These are phyloP conservation scores for Xenus cinereus DNA, from an alignment of 2,113 vertebrate species.

Conservation along the genomic window DNA sequence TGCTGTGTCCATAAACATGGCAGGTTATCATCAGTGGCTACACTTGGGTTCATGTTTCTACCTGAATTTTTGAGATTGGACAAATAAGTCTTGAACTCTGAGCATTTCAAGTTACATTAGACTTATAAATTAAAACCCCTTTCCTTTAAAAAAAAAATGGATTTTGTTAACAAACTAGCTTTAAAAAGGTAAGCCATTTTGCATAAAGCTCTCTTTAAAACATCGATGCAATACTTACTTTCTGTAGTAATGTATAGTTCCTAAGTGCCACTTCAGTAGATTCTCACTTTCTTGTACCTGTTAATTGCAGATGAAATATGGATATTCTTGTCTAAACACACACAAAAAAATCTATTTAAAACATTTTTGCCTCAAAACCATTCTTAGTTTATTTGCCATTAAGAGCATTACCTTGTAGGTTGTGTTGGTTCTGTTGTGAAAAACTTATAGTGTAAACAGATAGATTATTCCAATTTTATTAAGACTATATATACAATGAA, in stretches of 20 bases:
- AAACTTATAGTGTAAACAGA: neutral
- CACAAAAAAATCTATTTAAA: neutral
- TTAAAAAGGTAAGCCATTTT: neutral
- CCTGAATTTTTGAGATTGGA: neutral
- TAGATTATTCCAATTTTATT: neutral
- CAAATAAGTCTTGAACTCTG: neutral
- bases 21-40: neutral
- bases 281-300: neutral
- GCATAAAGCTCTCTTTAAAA: neutral
- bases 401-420: neutral
- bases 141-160: neutral
- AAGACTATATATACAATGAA: neutral
- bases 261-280: neutral
- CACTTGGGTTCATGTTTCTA: neutral
- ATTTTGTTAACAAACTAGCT: neutral
- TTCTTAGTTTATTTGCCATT: neutral
- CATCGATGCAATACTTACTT: neutral
- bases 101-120: neutral
- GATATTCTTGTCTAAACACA: neutral
- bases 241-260: neutral
- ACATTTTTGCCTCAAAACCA: neutral
- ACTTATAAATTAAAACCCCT: neutral
- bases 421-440: neutral
- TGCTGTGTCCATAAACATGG: neutral
- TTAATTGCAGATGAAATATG: neutral